Conservation (phyloP, 2,797 vertebrate genomes). For the Gallinago nigripennis region DNA sequence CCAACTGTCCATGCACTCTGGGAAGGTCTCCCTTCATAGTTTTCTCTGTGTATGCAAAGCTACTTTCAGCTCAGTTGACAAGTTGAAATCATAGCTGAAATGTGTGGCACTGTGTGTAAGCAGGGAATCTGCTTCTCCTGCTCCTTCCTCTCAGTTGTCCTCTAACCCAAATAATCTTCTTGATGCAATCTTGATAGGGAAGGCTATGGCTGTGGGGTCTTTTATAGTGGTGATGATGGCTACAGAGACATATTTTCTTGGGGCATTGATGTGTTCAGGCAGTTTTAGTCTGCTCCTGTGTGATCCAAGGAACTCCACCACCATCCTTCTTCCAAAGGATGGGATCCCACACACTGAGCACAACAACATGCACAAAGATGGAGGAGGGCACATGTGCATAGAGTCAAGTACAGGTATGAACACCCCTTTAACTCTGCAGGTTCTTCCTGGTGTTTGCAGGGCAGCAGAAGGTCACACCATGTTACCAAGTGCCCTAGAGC, state of each 20-base stretch:
- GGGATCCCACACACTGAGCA: rapidly evolving
- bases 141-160: background rate
- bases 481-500: background rate
- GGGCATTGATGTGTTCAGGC: background rate
- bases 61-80: background rate
- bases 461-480: background rate
- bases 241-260: background rate
- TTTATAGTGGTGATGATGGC: background rate
- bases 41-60: background rate
- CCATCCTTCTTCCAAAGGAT: background rate
- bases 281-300: background rate
- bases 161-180: background rate
- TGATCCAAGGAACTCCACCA: background rate
- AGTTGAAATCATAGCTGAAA: background rate
- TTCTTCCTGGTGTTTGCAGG: background rate
- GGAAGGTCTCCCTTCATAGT: background rate
- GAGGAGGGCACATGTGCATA: background rate
- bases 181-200: background rate
- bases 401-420: background rate
- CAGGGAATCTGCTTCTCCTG: background rate
- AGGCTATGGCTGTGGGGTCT: background rate
- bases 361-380: background rate
- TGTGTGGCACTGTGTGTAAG: background rate
- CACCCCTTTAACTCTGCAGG: background rate
- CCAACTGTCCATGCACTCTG: background rate